These are phyloP conservation scores for Macrostomum lignano DNA, from an alignment of 1,140 invertebrate species.

Conservation along the genomic window DNA sequence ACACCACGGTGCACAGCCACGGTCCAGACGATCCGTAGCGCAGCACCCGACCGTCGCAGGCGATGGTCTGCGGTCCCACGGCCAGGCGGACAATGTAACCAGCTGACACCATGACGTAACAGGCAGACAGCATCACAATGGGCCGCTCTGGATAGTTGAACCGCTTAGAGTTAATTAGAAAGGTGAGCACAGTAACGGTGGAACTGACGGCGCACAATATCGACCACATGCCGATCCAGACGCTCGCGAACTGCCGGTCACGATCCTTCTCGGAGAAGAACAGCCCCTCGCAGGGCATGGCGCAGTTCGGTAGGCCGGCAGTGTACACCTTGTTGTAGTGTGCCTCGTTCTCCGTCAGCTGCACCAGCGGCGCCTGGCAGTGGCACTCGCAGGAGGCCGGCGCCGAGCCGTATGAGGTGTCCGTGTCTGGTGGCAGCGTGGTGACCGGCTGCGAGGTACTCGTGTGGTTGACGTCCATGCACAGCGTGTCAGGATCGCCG, in stretches of 20 bases:
- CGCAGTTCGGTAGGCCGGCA: constrained; percentile 49
- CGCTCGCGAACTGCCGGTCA: constrained; percentile 48
- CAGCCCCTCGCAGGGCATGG: constrained; percentile 57
- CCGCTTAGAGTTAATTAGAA: constrained; percentile 39
- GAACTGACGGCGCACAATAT: constrained; percentile 61
- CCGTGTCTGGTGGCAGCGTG: no score
- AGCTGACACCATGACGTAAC: constrained; percentile 70
- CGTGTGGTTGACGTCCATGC: no score
- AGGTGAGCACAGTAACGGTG: constrained; percentile 28
- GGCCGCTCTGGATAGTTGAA: constrained; percentile 86
- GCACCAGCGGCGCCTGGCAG: constrained; percentile 1
- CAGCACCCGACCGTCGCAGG: constrained; percentile 35
- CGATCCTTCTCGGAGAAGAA: constrained; percentile 41
- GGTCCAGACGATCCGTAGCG: constrained; percentile 38
- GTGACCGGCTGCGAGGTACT: no score
- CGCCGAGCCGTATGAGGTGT: no score
- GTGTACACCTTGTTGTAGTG: no score
- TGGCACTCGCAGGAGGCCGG: constrained; percentile 6
- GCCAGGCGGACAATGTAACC: constrained; percentile 56
- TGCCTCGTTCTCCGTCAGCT: no score
- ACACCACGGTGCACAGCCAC: constrained; percentile 64
- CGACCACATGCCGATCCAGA: constrained; percentile 80
- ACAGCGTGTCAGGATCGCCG: no score
- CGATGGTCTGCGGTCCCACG: constrained; percentile 56
- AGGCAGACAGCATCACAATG: constrained; percentile 83